Evolutionary conservation across 2,113 vertebrate species (phyloP).

Genomic region (Mesembrinibis cayennensis): DNA sequence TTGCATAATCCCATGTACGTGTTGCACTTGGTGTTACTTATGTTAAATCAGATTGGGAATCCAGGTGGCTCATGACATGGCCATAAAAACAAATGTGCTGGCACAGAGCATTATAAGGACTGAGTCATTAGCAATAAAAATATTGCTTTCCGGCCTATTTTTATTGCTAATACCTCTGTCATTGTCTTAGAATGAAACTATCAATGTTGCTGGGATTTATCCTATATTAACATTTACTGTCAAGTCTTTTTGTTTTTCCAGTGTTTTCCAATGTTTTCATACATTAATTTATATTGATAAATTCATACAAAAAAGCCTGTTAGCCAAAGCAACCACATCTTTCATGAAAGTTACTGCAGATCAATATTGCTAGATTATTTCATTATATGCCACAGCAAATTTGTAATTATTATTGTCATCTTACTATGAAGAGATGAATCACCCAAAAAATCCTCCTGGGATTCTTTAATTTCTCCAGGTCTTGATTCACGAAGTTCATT

Average conservation of each 20-base stretch:
- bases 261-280: neutral
- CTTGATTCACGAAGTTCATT: conserved; percentile 59
- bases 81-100: neutral
- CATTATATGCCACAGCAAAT: neutral
- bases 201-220: neutral
- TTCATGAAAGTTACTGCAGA: neutral
- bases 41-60: neutral
- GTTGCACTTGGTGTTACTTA: neutral
- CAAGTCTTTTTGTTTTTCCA: neutral
- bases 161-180: neutral
- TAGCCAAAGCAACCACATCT: neutral
- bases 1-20: neutral
- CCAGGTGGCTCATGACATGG: neutral
- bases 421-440: conserved; percentile 73
- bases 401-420: neutral
- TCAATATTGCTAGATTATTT: neutral
- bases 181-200: neutral
- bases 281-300: neutral
- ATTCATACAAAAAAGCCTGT: neutral
- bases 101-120: neutral
- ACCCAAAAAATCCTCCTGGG: conserved; percentile 71
- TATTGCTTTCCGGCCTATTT: neutral
- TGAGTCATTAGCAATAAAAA: neutral
- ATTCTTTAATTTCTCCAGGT: conserved; percentile 71
- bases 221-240: neutral